phyloP scores from a whole-genome alignment of 1,140 invertebrate species.

The Platyscapa corneri region DNA sequence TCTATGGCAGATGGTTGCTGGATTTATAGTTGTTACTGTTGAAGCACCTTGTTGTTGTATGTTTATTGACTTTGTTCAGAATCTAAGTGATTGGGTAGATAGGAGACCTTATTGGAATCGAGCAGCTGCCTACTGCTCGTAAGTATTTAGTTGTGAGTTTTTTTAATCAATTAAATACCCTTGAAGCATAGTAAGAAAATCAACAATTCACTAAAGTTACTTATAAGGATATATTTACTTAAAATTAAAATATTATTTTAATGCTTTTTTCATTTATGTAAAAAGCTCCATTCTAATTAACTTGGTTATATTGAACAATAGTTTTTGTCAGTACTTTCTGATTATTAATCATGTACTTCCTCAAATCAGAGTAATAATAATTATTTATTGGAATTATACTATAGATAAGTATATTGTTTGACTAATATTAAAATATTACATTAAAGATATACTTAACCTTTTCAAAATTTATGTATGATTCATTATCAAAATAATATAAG shows the following conservation, averaged over 20 bases:
- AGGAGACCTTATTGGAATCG: constrained; percentile 91
- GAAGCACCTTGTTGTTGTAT: constrained; percentile 97
- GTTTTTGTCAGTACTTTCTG: neutral
- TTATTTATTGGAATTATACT: neutral
- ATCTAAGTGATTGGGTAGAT: constrained; percentile 86
- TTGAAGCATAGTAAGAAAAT: neutral
- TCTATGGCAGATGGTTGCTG: constrained; percentile 91
- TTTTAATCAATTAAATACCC: constrained; percentile 8
- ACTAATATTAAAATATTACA: neutral
- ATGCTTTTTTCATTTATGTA: neutral
- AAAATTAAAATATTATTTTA: neutral
- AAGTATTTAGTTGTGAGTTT: constrained; percentile 72
- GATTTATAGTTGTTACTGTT: constrained; percentile 88
- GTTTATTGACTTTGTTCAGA: constrained; percentile 94
- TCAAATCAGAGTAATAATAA: neutral
- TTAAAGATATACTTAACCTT: neutral
- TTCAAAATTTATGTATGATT: neutral
- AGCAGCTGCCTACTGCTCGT: constrained; percentile 90
- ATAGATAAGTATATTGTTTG: neutral
- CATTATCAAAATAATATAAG: neutral
- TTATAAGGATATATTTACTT: neutral
- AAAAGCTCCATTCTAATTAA: neutral
- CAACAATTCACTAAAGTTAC: neutral
- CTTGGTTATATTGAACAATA: neutral
- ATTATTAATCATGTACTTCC: neutral